Evolutionary conservation across 2,113 vertebrate genomes (phyloP).

Genomic region (Athene cunicularia): DNA sequence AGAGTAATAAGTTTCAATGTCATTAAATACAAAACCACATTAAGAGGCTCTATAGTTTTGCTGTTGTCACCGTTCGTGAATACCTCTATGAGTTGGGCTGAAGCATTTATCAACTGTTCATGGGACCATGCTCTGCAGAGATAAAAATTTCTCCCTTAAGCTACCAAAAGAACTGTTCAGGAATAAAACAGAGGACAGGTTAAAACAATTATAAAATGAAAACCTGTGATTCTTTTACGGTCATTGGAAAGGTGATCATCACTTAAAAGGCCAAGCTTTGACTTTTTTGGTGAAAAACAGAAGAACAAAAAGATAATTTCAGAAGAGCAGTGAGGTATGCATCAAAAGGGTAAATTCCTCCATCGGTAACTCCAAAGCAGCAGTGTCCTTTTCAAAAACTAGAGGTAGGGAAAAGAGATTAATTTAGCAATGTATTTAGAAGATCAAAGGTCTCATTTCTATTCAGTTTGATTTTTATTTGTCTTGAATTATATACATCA

Average conservation of each 20-base stretch:
- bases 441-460: constrained; percentile 22
- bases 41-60: background rate
- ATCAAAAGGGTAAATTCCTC: background rate
- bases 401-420: background rate
- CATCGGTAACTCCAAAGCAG: background rate
- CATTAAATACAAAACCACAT: background rate
- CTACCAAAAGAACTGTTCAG: background rate
- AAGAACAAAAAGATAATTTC: background rate
- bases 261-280: background rate
- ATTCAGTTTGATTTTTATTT: constrained; percentile 36
- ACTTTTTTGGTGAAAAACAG: background rate
- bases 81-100: background rate
- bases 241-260: background rate
- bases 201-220: background rate
- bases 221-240: background rate
- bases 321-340: background rate
- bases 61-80: background rate
- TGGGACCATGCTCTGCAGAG: background rate
- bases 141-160: background rate
- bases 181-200: background rate
- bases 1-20: background rate
- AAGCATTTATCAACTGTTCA: background rate
- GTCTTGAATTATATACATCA: constrained; percentile 23
- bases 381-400: background rate
- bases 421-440: constrained; percentile 5